Evolutionary conservation across 2,888 invertebrate species (phyloP).

Genomic region (Himalopsyche tibetana): DNA sequence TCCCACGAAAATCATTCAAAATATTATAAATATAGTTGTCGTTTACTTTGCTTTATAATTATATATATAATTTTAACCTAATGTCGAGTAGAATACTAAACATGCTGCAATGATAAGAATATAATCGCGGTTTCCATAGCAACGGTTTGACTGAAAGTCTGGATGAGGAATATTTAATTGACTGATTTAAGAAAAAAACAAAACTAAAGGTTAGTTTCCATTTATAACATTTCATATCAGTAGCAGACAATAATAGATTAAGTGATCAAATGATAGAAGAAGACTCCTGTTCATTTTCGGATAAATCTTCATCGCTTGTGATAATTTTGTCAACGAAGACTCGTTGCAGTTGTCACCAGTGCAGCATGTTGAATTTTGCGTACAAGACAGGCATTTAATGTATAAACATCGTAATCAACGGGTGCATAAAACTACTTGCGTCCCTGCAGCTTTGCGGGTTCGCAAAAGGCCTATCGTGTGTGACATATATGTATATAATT

Average conservation of each 20-base stretch:
- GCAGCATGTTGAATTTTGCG: slow-evolving; percentile 10
- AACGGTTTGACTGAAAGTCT: too few relatives aligned
- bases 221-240: too few relatives aligned
- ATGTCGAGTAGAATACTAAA: not conserved
- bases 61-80: slow-evolving; percentile 17
- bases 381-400: slow-evolving; percentile 13
- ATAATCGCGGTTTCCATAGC: too few relatives aligned
- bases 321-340: too few relatives aligned
- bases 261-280: too few relatives aligned
- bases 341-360: not conserved
- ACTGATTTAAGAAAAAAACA: too few relatives aligned
- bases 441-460: not conserved
- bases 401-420: slow-evolving; percentile 23
- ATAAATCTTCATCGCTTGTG: too few relatives aligned
- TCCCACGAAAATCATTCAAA: slow-evolving; percentile 32
- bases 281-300: too few relatives aligned
- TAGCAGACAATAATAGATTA: too few relatives aligned
- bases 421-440: slow-evolving; percentile 39
- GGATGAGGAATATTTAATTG: too few relatives aligned
- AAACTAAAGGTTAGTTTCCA: too few relatives aligned
- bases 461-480: slow-evolving; percentile 40
- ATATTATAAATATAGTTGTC: slow-evolving; percentile 39
- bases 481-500: slow-evolving; percentile 37
- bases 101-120: not conserved
- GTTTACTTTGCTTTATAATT: not conserved